Evolutionary conservation across 23 tunicate species (phyloP).

Genomic region (Styela plicata): DNA sequence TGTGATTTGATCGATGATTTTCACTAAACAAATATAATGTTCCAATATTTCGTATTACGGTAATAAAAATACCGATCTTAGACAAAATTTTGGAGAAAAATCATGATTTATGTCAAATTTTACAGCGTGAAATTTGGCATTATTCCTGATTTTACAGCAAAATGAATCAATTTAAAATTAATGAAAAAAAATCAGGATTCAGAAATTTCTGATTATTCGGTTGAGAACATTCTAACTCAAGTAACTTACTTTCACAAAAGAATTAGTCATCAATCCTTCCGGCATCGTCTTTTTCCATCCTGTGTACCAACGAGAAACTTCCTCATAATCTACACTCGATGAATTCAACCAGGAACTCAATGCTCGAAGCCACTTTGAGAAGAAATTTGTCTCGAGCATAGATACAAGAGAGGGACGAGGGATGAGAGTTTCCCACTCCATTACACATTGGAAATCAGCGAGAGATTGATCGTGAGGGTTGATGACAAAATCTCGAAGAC

Average conservation of each 20-base stretch:
- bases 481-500: conserved; percentile 69
- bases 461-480: conserved; percentile 77
- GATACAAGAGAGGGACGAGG: conserved; percentile 68
- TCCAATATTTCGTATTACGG: no score
- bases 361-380: conserved; percentile 87
- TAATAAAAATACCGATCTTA: no score
- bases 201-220: no score
- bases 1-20: no score
- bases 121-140: no score
- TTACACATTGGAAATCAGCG: conserved; percentile 53
- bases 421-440: conserved; percentile 69
- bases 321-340: conserved; percentile 60
- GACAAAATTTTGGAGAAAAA: no score
- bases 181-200: no score
- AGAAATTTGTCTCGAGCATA: conserved; percentile 79
- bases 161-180: no score
- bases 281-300: conserved; percentile 84
- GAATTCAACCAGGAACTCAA: conserved; percentile 79
- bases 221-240: no score
- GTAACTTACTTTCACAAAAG: conserved; percentile 79
- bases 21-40: no score
- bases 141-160: no score
- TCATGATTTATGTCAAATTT: no score
- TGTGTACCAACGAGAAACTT: conserved; percentile 80
- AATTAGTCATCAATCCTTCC: conserved; percentile 40